Percentiles rank a stretch among this genome's conserved stretches.
Evolutionary conservation across 1,140 invertebrate species (phyloP).

Genomic region (Coptotermes formosanus): DNA sequence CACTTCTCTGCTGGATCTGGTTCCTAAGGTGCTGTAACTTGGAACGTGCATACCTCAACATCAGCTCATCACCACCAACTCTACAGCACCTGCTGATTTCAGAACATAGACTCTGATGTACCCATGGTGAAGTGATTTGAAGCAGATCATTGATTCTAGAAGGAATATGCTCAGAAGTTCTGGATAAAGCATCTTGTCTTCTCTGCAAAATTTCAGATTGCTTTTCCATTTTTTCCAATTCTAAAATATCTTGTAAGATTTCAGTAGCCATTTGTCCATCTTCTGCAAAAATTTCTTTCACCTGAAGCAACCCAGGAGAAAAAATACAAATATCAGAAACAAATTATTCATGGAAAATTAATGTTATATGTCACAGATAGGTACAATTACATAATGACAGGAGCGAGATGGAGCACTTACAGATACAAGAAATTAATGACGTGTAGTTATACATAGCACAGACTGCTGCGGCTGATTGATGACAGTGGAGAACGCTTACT

Average conservation of each 20-base stretch:
- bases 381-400: not conserved
- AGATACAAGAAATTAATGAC: not conserved
- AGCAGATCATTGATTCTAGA: not conserved
- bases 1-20: not conserved
- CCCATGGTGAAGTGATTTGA: not conserved
- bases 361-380: not conserved
- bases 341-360: not conserved
- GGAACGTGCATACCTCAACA: not conserved
- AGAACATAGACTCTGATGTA: not conserved
- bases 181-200: not conserved
- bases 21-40: not conserved
- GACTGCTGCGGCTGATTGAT: no score
- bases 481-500: no score
- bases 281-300: constrained; percentile 23
- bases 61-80: not conserved
- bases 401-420: not conserved
- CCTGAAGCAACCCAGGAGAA: not conserved
- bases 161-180: not conserved
- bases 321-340: not conserved
- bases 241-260: constrained; percentile 17
- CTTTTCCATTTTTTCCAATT: not conserved
- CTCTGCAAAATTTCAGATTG: not conserved
- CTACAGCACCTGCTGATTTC: not conserved
- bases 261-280: constrained; percentile 21
- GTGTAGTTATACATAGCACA: not conserved